phyloP scores from a whole-genome alignment of 1,140 invertebrate genomes.

The Cephus cinctus region DNA sequence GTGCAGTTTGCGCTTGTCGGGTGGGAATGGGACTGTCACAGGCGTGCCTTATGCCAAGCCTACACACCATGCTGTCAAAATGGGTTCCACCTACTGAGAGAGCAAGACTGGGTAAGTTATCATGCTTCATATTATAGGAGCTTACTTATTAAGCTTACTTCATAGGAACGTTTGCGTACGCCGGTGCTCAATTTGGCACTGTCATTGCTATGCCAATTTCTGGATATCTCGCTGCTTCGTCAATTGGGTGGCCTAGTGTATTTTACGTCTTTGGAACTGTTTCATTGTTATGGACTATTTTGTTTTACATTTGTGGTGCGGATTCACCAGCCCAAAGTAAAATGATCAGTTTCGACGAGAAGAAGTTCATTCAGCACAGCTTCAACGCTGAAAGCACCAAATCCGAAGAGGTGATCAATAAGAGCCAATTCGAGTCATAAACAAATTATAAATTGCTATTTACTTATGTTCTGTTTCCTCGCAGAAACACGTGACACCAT shows the following conservation, averaged over 20 bases:
- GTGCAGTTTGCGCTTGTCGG: slow-evolving; percentile 56
- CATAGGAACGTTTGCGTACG: no score
- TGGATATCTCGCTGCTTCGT: slow-evolving; percentile 46
- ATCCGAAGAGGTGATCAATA: background rate
- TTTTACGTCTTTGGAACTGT: slow-evolving; percentile 55
- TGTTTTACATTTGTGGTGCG: slow-evolving; percentile 64
- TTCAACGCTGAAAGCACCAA: slow-evolving; percentile 8
- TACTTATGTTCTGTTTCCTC: slow-evolving; percentile 18
- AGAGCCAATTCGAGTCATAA: background rate
- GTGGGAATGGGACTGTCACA: slow-evolving; percentile 66
- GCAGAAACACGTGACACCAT: slow-evolving; percentile 64
- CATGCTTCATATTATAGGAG: no score
- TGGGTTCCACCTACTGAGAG: slow-evolving; percentile 62
- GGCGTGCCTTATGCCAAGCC: slow-evolving; percentile 65
- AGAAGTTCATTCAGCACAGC: slow-evolving; percentile 61
- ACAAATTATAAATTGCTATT: slow-evolving; percentile 6
- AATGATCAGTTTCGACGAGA: slow-evolving; percentile 62
- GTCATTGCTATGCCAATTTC: slow-evolving; percentile 54
- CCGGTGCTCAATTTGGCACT: slow-evolving; percentile 49
- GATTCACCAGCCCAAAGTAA: slow-evolving; percentile 65
- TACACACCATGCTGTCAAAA: slow-evolving; percentile 63
- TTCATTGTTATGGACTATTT: slow-evolving; percentile 22
- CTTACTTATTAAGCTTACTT: no score
- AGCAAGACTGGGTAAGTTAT: no score
- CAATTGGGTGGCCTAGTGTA: slow-evolving; percentile 42